These are phyloP conservation scores for Zalophus californianus DNA, from an alignment of 2,797 vertebrate species.

Conservation along the genomic window DNA sequence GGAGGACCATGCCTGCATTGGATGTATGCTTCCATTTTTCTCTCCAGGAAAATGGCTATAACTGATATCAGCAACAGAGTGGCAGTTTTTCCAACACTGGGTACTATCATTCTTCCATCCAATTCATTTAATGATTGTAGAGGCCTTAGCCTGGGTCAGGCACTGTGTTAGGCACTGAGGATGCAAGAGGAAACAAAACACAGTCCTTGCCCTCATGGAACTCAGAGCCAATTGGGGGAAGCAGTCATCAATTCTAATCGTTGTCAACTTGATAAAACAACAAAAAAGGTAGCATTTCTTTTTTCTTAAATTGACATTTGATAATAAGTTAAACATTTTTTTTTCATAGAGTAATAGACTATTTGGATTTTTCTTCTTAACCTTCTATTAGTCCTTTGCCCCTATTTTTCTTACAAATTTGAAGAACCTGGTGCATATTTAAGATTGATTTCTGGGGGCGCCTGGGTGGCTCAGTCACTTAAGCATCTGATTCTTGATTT, in stretches of 20 bases:
- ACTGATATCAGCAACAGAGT: neutral
- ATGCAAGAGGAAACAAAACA: neutral
- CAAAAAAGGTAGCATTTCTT: neutral
- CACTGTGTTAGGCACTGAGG: neutral
- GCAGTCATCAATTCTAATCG: neutral
- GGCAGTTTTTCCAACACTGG: neutral
- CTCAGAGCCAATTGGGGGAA: neutral
- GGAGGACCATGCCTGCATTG: neutral
- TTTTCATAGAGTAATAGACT: neutral
- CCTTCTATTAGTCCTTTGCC: neutral
- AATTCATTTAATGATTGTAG: neutral
- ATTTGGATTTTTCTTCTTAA: constrained; percentile 34
- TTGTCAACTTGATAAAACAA: neutral
- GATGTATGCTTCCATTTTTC: neutral
- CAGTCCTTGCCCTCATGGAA: neutral
- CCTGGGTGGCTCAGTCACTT: neutral
- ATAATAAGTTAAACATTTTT: neutral
- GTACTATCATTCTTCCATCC: neutral
- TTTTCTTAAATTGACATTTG: neutral
- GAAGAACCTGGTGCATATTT: neutral
- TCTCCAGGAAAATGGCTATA: neutral
- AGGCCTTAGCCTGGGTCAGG: neutral
- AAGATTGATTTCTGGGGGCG: neutral
- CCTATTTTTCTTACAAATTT: neutral
- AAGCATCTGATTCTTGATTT: neutral